phyloP scores from a whole-genome alignment of 2,888 invertebrate genomes.

The Acanthopleura granulata region DNA sequence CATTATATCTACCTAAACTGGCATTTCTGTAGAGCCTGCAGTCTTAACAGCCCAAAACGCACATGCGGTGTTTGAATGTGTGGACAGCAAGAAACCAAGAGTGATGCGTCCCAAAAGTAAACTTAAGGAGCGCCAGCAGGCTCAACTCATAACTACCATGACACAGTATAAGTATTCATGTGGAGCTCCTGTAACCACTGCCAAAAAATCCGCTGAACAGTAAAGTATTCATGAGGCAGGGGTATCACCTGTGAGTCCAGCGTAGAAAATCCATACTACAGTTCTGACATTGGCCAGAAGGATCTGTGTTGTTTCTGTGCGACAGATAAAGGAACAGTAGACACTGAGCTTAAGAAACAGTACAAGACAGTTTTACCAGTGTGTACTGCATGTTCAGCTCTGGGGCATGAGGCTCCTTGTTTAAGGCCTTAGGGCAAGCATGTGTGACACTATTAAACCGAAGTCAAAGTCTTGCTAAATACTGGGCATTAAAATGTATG shows the following conservation, averaged over 20 bases:
- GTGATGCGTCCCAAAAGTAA: neutral
- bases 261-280: conserved; percentile 9
- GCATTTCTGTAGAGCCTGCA: neutral
- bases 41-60: conserved; percentile 19
- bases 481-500: neutral
- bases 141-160: neutral
- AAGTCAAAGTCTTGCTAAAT: too few species aligned
- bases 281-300: neutral
- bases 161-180: conserved; percentile 16
- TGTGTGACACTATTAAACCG: too few species aligned
- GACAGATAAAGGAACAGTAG: neutral
- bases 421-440: neutral
- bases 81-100: conserved; percentile 1
- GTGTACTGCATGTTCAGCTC: neutral
- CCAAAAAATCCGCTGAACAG: neutral
- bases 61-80: neutral
- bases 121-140: conserved; percentile 1
- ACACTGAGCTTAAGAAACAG: conserved; percentile 13
- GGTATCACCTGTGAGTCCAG: neutral
- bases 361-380: conserved; percentile 16
- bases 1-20: neutral
- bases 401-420: neutral
- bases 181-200: conserved; percentile 9
- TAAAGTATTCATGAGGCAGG: neutral
- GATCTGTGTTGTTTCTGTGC: conserved; percentile 15